Percentiles rank a stretch among this genome's conserved stretches.
phyloP scores from a whole-genome alignment of 2,888 invertebrate species.

The Morpho achilles region DNA sequence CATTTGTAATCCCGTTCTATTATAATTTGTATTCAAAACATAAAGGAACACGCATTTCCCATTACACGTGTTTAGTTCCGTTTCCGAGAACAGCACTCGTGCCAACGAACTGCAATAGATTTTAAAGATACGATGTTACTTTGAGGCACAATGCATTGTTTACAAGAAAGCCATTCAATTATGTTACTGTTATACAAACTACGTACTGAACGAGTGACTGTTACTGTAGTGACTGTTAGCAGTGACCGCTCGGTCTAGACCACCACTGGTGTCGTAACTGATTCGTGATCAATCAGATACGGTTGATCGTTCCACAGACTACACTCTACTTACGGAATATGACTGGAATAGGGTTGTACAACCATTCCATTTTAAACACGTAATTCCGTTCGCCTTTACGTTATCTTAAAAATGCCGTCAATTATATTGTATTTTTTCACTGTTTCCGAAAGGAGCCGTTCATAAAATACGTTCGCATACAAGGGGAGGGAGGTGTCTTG shows the following conservation, averaged over 20 bases:
- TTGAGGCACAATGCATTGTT: conserved; percentile 12
- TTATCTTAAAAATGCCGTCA: too few species aligned
- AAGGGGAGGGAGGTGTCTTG: too few species aligned
- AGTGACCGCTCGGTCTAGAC: conserved; percentile 13
- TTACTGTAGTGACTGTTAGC: background rate
- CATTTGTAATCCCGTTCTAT: conserved; percentile 6
- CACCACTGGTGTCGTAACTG: conserved; percentile 10
- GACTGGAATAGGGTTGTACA: background rate
- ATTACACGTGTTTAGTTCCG: conserved; percentile 22
- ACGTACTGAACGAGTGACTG: background rate
- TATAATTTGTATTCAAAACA: conserved; percentile 23
- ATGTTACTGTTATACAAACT: conserved; percentile 4
- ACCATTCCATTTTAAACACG: too few species aligned
- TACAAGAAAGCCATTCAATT: conserved; percentile 10
- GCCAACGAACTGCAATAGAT: conserved; percentile 22
- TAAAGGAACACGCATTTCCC: conserved; percentile 20
- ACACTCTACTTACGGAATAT: background rate
- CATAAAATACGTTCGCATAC: too few species aligned
- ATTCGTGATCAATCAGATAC: conserved; percentile 6
- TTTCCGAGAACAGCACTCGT: conserved; percentile 17
- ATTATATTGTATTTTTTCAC: too few species aligned
- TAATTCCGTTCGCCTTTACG: too few species aligned
- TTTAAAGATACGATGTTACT: conserved; percentile 17
- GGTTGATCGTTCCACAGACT: background rate
- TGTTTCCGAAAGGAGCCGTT: too few species aligned